These are phyloP conservation scores for Himalopsyche tibetana DNA, from an alignment of 2,888 invertebrate species.

Conservation along the genomic window DNA sequence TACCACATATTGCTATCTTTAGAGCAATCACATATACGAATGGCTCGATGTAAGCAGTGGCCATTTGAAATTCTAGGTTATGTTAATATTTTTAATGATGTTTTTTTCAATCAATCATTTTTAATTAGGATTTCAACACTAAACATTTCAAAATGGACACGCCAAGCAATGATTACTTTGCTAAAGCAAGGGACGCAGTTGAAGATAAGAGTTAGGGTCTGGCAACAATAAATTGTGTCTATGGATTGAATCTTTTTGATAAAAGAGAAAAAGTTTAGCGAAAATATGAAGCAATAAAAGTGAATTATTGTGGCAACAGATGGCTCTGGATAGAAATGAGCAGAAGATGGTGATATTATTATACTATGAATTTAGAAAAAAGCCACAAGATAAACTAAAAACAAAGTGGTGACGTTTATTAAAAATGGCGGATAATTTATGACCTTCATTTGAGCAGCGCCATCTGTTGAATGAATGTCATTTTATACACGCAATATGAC, in stretches of 20 bases:
- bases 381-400: slow-evolving; percentile 23
- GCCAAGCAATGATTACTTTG: no score
- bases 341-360: slow-evolving; percentile 18
- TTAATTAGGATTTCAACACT: no score
- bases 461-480: slow-evolving; percentile 31
- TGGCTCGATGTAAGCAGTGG: no score
- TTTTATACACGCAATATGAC: slow-evolving; percentile 11
- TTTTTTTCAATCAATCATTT: no score
- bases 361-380: slow-evolving; percentile 20
- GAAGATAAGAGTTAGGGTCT: no score
- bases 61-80: no score
- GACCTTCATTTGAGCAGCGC: neutral
- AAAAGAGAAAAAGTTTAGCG: slow-evolving; percentile 43
- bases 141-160: no score
- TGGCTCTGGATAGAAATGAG: slow-evolving; percentile 42
- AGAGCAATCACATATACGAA: no score
- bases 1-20: no score
- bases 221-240: neutral
- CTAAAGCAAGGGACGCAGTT: no score
- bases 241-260: neutral
- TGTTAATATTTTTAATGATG: no score
- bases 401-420: slow-evolving; percentile 24
- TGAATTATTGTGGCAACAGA: slow-evolving; percentile 56
- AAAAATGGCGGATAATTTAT: slow-evolving; percentile 14
- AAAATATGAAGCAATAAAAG: slow-evolving; percentile 57